Base-by-base conservation (phyloP, 2,888 invertebrate genomes). In the Lordiphosa fenestrarum region DNA sequence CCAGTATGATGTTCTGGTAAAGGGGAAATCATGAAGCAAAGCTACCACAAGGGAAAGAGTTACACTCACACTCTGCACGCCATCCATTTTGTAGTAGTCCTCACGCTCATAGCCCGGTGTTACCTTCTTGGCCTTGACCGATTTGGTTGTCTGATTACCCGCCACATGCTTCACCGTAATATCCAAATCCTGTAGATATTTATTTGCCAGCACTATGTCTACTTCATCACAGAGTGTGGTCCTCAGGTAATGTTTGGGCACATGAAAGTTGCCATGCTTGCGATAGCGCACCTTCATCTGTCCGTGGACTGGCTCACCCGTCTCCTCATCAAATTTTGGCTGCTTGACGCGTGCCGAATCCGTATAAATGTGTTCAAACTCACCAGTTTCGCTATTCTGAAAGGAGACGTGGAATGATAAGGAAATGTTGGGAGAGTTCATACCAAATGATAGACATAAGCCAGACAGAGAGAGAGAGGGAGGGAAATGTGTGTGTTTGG, bases 341-440 rank as follows among this genome's bases (percentile, higher is more conserved):
- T 69, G 72, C 12, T 69, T 75, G 36, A 84, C 63, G 35, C 72
- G 83, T 13, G 70, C 73, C 38, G 65, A 69, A 57, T 76, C 82
- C 33, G 70, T 66, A 52, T 78, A 81, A 39, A 84, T 73, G 53
- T 85, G 85, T 55, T 84, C 84, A 42, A 85, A 62, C 65, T 89
- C 89, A 2, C 89, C 89, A 7, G 89, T 89, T 84, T 89, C 89
- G 44, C 78, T 84, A 54, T 89, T 86, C 89, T 89, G 58, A 15
- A 80, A 75, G 44, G 6, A 30, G 30, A 9, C 15, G 15, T 15
- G 1, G 15, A 15, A 15, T 9, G 30, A 30, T 30, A 30, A 30
- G 9, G 3, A 30, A 30, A 30, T 30, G 9, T 3, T 7, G 9
- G 9, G 7, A 30, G 9, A 30, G 25, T 30, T 5, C 30, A 35